Percentiles rank a stretch among this genome's conserved stretches.
Evolutionary conservation across 2,113 vertebrate genomes (phyloP).

Genomic region (Epinephelus lanceolatus): DNA sequence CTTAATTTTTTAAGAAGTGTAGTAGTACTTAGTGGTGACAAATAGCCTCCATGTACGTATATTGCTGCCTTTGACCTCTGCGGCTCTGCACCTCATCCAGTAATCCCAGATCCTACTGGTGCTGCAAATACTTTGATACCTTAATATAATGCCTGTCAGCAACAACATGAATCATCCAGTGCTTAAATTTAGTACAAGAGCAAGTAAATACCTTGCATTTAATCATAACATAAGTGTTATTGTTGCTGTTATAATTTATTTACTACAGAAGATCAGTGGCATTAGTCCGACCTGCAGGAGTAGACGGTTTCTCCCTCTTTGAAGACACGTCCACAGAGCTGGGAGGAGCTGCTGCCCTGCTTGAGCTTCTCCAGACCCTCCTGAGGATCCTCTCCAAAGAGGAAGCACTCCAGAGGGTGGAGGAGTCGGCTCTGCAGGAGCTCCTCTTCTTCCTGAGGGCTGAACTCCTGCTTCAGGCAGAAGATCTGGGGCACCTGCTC

Average conservation of each 20-base stretch:
- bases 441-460: conserved; percentile 90
- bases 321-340: conserved; percentile 96
- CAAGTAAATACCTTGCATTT: not conserved
- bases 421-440: conserved; percentile 86
- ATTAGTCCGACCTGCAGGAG: conserved; percentile 92
- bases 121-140: not conserved
- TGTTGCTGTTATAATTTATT: not conserved
- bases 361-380: conserved; percentile 91
- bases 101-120: not conserved
- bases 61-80: not conserved
- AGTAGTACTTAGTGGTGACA: not conserved
- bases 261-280: conserved; percentile 7
- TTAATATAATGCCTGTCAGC: not conserved
- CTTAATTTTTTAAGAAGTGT: too few species aligned
- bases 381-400: conserved; percentile 93
- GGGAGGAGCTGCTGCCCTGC: conserved; percentile 88
- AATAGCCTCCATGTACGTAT: not conserved
- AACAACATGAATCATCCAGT: not conserved
- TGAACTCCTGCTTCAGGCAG: conserved; percentile 85
- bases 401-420: conserved; percentile 90
- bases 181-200: not conserved
- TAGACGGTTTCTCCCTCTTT: conserved; percentile 98
- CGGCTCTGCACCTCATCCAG: not conserved
- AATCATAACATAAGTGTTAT: not conserved
- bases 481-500: conserved; percentile 93